Base-by-base conservation (phyloP, 2,797 vertebrate genomes). In the Morus bassanus region DNA sequence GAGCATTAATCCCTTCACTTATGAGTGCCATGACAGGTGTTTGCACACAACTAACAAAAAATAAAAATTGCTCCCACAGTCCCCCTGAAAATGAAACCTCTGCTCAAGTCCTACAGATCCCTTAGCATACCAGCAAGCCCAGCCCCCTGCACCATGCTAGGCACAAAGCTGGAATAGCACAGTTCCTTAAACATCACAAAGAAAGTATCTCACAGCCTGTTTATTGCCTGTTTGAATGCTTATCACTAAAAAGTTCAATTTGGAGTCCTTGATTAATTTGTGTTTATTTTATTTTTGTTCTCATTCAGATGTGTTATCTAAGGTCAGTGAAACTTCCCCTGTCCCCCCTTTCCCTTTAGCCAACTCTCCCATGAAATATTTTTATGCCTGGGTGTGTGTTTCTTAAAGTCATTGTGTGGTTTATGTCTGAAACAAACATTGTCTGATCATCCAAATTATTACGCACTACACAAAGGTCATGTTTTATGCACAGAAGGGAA, bases 261-360 rank as follows among this genome's bases (percentile, higher is more conserved):
- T 90, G 39, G 84, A 88, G 85, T 88, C 76, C 86, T 95, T 96
- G 90, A 96, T 95, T 95, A 89, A 95, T 97, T 91, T 93, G 53
- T 96, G 85, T 94, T 92, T 97, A 80, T 91, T 94, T 89, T 78
- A 61, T 96, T 96, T 95, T 96, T 91, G 85, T 96, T 96, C 94
- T 68, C 37, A 89, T 78, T 91, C 82, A 91, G 81, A 89, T 94
- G 83, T 91, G 94, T 97, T 97, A 97, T 97, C 95, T 96, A 81
- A 89, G 93, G 95, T 95, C 89, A 93, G 37, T 12, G 82, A 57
- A 93, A 95, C 93, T 96, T 96, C 95, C 95, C 76, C 43, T 87
- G 76, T 60, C 24, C 84, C 69, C 48, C 72, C 33, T 88, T 94
- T 87, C 91, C 59, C 91, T 92, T 28, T 69, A 84, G 69, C 73